Conservation (phyloP, 2,797 vertebrate genomes). For the Staurois parvus region DNA sequence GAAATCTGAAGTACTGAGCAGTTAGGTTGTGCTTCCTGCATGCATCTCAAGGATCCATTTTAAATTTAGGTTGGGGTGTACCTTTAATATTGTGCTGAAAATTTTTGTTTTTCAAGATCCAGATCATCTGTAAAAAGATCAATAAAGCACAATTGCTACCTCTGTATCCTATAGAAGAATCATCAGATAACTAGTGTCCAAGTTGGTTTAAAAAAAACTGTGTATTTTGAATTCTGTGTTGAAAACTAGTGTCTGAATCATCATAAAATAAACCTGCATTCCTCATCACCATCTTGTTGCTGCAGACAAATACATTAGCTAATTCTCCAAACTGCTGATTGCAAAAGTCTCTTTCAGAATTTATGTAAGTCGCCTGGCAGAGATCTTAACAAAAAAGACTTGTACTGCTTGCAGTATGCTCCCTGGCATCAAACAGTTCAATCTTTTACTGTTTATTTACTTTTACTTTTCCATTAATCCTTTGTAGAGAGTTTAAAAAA, state of each 20-base stretch:
- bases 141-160: neutral
- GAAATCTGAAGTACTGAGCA: too few species aligned
- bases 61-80: too few species aligned
- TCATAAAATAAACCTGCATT: slow-evolving; percentile 17
- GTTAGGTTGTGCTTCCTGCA: too few species aligned
- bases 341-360: slow-evolving; percentile 29
- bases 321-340: slow-evolving; percentile 52
- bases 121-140: neutral
- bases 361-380: slow-evolving; percentile 17
- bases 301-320: slow-evolving; percentile 38
- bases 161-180: too few species aligned
- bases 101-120: neutral
- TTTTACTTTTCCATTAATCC: slow-evolving; percentile 33
- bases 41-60: too few species aligned
- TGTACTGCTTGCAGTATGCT: slow-evolving; percentile 22
- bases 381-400: slow-evolving; percentile 31
- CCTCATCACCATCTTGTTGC: slow-evolving; percentile 15
- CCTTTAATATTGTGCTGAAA: too few species aligned
- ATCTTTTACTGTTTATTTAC: slow-evolving; percentile 39
- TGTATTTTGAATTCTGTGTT: neutral
- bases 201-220: neutral
- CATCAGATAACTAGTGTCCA: neutral
- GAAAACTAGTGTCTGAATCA: slow-evolving; percentile 3
- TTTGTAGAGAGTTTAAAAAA: slow-evolving; percentile 15
- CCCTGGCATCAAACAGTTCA: slow-evolving; percentile 31